A percentile compares a stretch with the other conserved stretches of the same genome.
These are phyloP conservation scores for Ceratina australensis DNA, from an alignment of 1,140 invertebrate genomes.

Conservation along the genomic window DNA sequence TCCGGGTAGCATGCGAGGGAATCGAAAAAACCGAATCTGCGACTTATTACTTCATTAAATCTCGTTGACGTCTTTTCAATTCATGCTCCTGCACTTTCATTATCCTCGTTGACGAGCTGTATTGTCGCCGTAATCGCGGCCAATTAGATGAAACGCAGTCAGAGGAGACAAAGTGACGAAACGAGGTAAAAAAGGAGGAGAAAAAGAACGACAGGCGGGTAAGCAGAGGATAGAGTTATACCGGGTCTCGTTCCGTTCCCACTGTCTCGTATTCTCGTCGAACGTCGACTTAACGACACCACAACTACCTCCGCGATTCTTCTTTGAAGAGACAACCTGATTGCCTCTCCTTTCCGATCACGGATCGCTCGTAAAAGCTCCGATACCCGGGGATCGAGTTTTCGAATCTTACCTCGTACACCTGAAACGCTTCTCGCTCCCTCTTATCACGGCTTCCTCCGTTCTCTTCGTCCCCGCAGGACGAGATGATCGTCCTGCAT, in stretches of 20 bases:
- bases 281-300: conserved; percentile 67
- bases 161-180: neutral
- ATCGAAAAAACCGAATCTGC: conserved; percentile 47
- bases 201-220: neutral
- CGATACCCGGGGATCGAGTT: conserved; percentile 46
- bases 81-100: conserved; percentile 38
- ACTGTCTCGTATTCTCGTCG: conserved; percentile 57
- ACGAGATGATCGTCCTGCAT: conserved; percentile 41
- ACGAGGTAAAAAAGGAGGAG: neutral
- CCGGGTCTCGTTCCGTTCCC: conserved; percentile 58
- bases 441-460: conserved; percentile 2
- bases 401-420: conserved; percentile 40
- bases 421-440: neutral
- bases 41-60: conserved; percentile 22
- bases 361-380: conserved; percentile 63
- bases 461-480: conserved; percentile 51
- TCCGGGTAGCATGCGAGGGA: conserved; percentile 3
- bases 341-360: conserved; percentile 60
- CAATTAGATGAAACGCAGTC: conserved; percentile 69
- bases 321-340: conserved; percentile 53
- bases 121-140: conserved; percentile 68
- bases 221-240: conserved; percentile 5
- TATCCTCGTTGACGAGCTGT: conserved; percentile 46
- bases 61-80: conserved; percentile 4
- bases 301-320: conserved; percentile 45